Evolutionary conservation across 1,140 invertebrate species (phyloP).

Genomic region (Aporrectodea caliginosa): DNA sequence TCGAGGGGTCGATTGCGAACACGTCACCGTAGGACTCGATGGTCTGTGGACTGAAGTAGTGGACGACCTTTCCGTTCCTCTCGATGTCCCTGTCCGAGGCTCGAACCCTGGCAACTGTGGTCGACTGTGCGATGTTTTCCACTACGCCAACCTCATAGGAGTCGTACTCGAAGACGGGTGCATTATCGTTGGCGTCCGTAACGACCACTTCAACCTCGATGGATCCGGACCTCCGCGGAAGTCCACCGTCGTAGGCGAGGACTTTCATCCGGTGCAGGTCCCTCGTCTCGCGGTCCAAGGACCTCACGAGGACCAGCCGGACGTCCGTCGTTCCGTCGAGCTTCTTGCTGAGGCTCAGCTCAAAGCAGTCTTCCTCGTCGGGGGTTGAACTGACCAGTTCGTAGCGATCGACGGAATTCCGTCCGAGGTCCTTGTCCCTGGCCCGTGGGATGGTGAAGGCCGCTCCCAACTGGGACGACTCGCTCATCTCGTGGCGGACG

Average conservation of each 20-base stretch:
- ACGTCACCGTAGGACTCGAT: background rate
- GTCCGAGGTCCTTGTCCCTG: conserved; percentile 13
- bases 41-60: conserved; percentile 14
- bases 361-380: conserved; percentile 10
- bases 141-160: conserved; percentile 64
- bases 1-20: conserved; percentile 14
- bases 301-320: conserved; percentile 21
- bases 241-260: conserved; percentile 15
- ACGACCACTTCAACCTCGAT: conserved; percentile 53
- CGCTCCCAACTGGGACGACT: conserved; percentile 12
- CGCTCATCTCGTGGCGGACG: conserved; percentile 9
- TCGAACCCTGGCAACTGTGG: conserved; percentile 8
- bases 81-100: conserved; percentile 18
- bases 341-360: conserved; percentile 20
- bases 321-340: conserved; percentile 28
- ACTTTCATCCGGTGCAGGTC: conserved; percentile 14
- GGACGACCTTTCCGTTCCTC: conserved; percentile 12
- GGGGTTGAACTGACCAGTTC: background rate
- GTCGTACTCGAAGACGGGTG: conserved; percentile 74
- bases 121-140: background rate
- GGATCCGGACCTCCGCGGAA: conserved; percentile 8
- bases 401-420: conserved; percentile 18
- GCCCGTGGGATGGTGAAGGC: conserved; percentile 8
- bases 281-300: conserved; percentile 21
- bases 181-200: conserved; percentile 87